phyloP scores from a whole-genome alignment of 1,140 invertebrate genomes.

The Archivesica marissinica region DNA sequence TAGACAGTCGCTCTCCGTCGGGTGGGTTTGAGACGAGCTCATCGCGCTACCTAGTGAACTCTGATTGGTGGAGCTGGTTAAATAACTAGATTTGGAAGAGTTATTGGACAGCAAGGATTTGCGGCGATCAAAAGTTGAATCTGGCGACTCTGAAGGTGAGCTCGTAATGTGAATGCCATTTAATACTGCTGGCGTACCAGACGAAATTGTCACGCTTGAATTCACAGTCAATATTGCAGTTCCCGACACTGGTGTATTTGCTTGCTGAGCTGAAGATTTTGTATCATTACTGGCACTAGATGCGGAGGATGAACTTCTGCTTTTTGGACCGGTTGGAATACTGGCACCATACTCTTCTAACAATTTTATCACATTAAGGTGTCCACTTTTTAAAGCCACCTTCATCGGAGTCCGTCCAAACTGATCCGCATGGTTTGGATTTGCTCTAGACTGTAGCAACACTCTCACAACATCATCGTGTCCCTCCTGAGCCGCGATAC shows the following conservation, averaged over 20 bases:
- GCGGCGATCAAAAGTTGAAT: slow-evolving; percentile 88
- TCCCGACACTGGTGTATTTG: slow-evolving; percentile 43
- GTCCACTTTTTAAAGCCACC: slow-evolving; percentile 91
- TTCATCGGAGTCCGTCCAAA: slow-evolving; percentile 92
- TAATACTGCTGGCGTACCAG: slow-evolving; percentile 66
- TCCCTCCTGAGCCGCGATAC: slow-evolving; percentile 97
- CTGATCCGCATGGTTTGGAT: slow-evolving; percentile 96
- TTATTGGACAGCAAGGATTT: slow-evolving; percentile 90
- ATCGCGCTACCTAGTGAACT: slow-evolving; percentile 82
- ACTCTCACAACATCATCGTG: slow-evolving; percentile 95
- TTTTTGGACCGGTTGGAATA: slow-evolving; percentile 70
- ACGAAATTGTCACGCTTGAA: slow-evolving; percentile 62
- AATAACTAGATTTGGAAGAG: slow-evolving; percentile 90
- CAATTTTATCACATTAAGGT: slow-evolving; percentile 89
- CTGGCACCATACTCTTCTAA: slow-evolving; percentile 84
- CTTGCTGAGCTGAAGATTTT: slow-evolving; percentile 86
- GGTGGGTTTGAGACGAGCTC: slow-evolving; percentile 45
- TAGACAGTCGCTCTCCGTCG: slow-evolving; percentile 76
- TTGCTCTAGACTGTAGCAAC: slow-evolving; percentile 94
- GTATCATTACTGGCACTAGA: slow-evolving; percentile 85
- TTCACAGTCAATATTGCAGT: slow-evolving; percentile 58
- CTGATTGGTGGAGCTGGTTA: slow-evolving; percentile 87
- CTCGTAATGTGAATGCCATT: slow-evolving; percentile 73
- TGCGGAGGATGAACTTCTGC: slow-evolving; percentile 73
- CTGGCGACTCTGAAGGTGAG: slow-evolving; percentile 86